These are phyloP conservation scores for Popillia japonica DNA, from an alignment of 1,140 invertebrate species.

Conservation along the genomic window DNA sequence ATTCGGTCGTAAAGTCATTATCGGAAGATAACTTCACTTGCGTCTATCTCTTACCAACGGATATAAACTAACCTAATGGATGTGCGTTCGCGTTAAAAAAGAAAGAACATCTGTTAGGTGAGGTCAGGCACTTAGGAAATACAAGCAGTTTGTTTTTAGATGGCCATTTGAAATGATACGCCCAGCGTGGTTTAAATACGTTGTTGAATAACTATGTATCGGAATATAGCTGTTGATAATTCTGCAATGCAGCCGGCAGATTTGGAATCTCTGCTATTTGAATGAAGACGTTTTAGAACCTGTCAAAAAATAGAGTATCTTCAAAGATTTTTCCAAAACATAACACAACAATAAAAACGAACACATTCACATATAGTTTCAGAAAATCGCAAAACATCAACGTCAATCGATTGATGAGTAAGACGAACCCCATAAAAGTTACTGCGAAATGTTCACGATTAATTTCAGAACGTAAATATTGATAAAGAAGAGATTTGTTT, in stretches of 20 bases:
- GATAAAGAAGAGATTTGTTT: constrained; percentile 15
- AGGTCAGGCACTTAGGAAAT: constrained; percentile 32
- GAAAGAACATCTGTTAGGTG: constrained; percentile 25
- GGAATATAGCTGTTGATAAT: neutral
- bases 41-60: constrained; percentile 28
- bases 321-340: too few relatives aligned
- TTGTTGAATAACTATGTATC: neutral
- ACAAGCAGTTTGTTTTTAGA: constrained; percentile 13
- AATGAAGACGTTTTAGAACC: too few relatives aligned
- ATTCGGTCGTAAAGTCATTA: constrained; percentile 37
- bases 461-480: neutral
- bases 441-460: constrained; percentile 23
- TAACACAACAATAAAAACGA: too few relatives aligned
- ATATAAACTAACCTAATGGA: constrained; percentile 39
- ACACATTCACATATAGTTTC: too few relatives aligned
- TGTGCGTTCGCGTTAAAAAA: constrained; percentile 27
- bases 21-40: constrained; percentile 36
- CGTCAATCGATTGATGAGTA: neutral
- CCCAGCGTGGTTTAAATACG: neutral
- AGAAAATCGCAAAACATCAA: too few relatives aligned
- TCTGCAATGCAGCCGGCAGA: too few relatives aligned
- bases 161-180: neutral
- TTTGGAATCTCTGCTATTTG: too few relatives aligned
- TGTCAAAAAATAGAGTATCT: too few relatives aligned
- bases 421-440: constrained; percentile 7